phyloP scores from a whole-genome alignment of 1,140 invertebrate species.

The Macrobrachium rosenbergii region DNA sequence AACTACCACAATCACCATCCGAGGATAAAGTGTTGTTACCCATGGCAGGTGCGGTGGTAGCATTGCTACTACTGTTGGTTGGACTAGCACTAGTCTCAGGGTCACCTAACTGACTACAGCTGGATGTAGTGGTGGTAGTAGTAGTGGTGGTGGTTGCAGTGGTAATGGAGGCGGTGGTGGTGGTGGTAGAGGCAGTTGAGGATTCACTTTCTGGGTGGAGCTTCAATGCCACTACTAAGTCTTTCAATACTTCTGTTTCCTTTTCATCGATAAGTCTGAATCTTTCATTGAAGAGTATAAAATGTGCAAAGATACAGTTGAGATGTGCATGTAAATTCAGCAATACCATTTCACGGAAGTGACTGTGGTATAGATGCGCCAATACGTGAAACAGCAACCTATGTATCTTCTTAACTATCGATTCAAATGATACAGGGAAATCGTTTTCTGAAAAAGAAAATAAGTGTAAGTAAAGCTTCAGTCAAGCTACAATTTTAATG shows the following conservation, averaged over 20 bases:
- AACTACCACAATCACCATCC: constrained; percentile 39
- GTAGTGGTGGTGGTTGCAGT: constrained; percentile 24
- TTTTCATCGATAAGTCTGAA: constrained; percentile 95
- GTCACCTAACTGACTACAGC: constrained; percentile 28
- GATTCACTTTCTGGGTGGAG: constrained; percentile 66
- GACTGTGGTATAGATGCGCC: constrained; percentile 97
- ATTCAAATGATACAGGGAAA: constrained; percentile 95
- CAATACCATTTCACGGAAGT: constrained; percentile 94
- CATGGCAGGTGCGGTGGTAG: constrained; percentile 23
- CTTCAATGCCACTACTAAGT: constrained; percentile 71
- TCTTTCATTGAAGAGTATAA: constrained; percentile 86
- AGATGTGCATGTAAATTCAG: constrained; percentile 88
- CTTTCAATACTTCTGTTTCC: constrained; percentile 94
- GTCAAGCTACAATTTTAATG: too few relatives aligned
- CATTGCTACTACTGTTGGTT: constrained; percentile 21
- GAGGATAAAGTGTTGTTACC: constrained; percentile 11
- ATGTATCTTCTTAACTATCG: constrained; percentile 95
- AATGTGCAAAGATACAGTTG: constrained; percentile 93
- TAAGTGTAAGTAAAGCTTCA: neutral
- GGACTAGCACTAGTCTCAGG: constrained; percentile 38
- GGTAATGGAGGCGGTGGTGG: constrained; percentile 13
- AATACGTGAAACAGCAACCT: constrained; percentile 96
- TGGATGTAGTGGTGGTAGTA: constrained; percentile 7
- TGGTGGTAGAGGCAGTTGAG: constrained; percentile 36
- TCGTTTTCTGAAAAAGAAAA: constrained; percentile 83